A percentile compares a stretch with the other conserved stretches of the same genome.
Conservation (phyloP, 2,113 vertebrate species). For the Pterocles burchelli region DNA sequence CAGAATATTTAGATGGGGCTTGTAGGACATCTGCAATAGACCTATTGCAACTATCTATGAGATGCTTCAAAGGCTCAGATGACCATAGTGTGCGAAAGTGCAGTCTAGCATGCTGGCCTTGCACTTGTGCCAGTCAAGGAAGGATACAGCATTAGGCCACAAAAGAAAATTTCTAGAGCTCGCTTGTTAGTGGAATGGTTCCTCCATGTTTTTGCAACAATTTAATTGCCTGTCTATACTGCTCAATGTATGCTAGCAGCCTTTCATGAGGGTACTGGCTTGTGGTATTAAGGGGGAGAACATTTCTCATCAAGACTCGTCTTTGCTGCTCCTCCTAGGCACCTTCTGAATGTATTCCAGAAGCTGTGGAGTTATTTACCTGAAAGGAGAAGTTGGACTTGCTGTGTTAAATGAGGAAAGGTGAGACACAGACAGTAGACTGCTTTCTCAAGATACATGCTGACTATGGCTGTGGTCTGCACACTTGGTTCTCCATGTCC, state of each 20-base stretch:
- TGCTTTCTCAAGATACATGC: background rate
- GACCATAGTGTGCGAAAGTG: background rate
- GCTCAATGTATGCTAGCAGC: background rate
- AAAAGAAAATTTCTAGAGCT: background rate
- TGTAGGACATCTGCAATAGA: background rate
- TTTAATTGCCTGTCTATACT: background rate
- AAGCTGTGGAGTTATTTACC: background rate
- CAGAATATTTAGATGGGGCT: background rate
- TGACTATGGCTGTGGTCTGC: background rate
- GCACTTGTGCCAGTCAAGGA: background rate
- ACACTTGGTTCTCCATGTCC: background rate
- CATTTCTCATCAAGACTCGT: background rate
- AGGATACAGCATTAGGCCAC: background rate
- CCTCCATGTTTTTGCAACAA: background rate
- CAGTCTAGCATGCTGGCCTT: background rate
- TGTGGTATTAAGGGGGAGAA: background rate
- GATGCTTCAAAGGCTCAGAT: background rate
- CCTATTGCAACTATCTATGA: background rate
- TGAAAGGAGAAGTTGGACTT: background rate
- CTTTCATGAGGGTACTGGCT: background rate
- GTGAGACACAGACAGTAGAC: background rate
- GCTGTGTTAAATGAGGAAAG: background rate
- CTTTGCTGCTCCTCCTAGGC: background rate
- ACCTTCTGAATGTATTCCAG: background rate
- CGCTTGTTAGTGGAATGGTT: background rate